Conservation (phyloP, 2,113 vertebrate species). For the Menura novaehollandiae region DNA sequence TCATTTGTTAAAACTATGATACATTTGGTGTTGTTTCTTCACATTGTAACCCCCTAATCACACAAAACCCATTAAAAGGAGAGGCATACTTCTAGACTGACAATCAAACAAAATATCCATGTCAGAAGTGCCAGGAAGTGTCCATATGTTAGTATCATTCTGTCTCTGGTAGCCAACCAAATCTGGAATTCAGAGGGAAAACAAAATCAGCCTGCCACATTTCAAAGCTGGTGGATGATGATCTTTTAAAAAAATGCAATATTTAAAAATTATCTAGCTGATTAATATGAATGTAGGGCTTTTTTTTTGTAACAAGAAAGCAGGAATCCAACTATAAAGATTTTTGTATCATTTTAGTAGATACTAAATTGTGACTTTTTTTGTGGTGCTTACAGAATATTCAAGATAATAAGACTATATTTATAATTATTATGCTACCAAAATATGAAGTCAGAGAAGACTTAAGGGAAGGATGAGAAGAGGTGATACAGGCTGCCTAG, state of each 20-base stretch:
- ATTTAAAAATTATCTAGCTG: not conserved
- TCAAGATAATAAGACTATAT: not conserved
- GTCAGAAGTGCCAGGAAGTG: not conserved
- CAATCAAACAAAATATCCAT: not conserved
- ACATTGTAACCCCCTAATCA: not conserved
- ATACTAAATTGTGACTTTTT: not conserved
- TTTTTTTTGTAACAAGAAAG: not conserved
- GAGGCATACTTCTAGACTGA: not conserved
- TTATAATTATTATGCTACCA: not conserved
- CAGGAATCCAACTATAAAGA: not conserved
- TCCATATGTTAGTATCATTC: not conserved
- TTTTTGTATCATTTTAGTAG: not conserved
- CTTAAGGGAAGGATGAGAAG: not conserved
- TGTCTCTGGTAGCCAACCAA: not conserved
- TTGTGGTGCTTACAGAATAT: not conserved
- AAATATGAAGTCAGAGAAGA: not conserved
- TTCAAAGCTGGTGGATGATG: not conserved
- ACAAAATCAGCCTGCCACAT: not conserved
- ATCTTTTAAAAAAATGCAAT: not conserved
- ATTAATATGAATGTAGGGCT: accelerated
- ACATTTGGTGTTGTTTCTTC: not conserved
- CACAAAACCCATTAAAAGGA: not conserved
- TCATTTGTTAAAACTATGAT: not conserved
- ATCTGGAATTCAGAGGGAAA: not conserved
- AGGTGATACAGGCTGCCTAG: not conserved